Evolutionary conservation across 2,888 invertebrate species (phyloP).

Genomic region (Coleophora flavipennella): DNA sequence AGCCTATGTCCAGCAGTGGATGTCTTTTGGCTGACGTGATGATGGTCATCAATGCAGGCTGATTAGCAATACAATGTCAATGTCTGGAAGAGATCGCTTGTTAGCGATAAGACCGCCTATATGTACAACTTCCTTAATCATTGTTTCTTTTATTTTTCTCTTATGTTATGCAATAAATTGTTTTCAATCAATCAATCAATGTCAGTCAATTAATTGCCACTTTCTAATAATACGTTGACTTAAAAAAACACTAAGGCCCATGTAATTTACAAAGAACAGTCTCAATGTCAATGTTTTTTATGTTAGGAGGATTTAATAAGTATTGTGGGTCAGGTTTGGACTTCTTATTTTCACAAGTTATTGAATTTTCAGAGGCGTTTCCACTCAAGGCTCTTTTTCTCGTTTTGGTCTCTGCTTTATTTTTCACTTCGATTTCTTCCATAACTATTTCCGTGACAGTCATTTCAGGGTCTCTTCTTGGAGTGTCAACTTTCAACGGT

Average conservation of each 20-base stretch:
- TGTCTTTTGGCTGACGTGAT: too few relatives aligned
- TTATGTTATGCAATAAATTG: too few relatives aligned
- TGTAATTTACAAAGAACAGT: constrained; percentile 59
- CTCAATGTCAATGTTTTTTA: constrained; percentile 64
- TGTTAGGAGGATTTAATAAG: constrained; percentile 46
- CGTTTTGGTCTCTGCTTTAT: constrained; percentile 28
- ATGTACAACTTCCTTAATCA: too few relatives aligned
- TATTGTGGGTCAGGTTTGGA: constrained; percentile 44
- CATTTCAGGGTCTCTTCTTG: constrained; percentile 25
- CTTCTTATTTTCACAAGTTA: constrained; percentile 37
- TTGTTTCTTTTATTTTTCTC: too few relatives aligned
- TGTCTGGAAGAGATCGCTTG: too few relatives aligned
- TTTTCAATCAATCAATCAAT: too few relatives aligned
- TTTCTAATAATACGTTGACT: too few relatives aligned
- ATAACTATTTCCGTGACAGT: constrained; percentile 43
- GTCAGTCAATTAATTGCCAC: too few relatives aligned
- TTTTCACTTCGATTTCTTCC: constrained; percentile 32
- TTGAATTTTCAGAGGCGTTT: constrained; percentile 34
- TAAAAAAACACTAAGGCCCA: constrained; percentile 36
- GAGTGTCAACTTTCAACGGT: constrained; percentile 42
- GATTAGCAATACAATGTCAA: too few relatives aligned
- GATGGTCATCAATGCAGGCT: too few relatives aligned
- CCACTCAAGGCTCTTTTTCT: constrained; percentile 42
- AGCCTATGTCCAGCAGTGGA: too few relatives aligned
- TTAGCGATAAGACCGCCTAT: too few relatives aligned